These are phyloP conservation scores for Sciaenops ocellatus DNA, from an alignment of 2,797 vertebrate species.

Conservation along the genomic window DNA sequence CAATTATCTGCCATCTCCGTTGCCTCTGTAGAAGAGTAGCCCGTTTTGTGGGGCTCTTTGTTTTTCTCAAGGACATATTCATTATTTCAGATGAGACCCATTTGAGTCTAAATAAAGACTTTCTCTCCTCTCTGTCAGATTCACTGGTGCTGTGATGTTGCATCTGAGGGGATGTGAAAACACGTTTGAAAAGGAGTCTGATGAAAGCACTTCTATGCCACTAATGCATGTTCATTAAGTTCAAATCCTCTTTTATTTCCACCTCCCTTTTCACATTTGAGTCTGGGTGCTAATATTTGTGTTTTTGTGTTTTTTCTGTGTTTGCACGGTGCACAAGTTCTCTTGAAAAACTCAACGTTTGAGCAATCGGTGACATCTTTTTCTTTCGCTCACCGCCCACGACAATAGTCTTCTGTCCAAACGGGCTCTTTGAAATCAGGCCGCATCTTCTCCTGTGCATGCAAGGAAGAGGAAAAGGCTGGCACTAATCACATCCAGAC, in stretches of 20 bases:
- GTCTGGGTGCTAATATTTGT: constrained; percentile 65
- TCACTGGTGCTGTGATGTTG: constrained; percentile 84
- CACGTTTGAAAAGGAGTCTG: constrained; percentile 80
- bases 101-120: constrained; percentile 86
- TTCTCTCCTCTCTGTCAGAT: constrained; percentile 81
- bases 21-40: constrained; percentile 77
- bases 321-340: constrained; percentile 50
- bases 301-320: constrained; percentile 38
- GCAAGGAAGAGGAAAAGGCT: constrained; percentile 41
- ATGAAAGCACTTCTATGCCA: constrained; percentile 81
- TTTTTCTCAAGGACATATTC: constrained; percentile 91
- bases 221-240: constrained; percentile 83
- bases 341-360: constrained; percentile 34
- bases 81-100: constrained; percentile 89
- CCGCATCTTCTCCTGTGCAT: constrained; percentile 48
- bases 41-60: constrained; percentile 83
- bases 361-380: constrained; percentile 55
- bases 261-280: constrained; percentile 68
- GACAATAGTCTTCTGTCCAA: constrained; percentile 53
- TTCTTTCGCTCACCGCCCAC: constrained; percentile 34
- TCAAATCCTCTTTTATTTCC: constrained; percentile 77
- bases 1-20: constrained; percentile 86
- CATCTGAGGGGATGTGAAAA: constrained; percentile 81
- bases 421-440: constrained; percentile 62
- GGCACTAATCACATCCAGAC: constrained; percentile 66